phyloP scores from a whole-genome alignment of 2,797 vertebrate genomes.

The Hirundo rustica region DNA sequence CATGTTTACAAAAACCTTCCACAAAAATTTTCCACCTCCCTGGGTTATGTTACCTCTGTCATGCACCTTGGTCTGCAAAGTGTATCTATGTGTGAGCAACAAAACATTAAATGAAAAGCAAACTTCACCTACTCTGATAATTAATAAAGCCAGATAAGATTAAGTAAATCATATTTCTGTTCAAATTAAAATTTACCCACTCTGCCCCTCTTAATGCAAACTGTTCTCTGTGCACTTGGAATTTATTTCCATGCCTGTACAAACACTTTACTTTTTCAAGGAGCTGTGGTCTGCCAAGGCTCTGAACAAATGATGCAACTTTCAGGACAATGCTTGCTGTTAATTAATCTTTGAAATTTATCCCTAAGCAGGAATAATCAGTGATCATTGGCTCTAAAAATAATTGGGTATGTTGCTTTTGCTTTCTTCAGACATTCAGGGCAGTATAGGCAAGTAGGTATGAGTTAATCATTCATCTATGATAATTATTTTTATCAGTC shows the following conservation, averaged over 20 bases:
- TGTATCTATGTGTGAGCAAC: background rate
- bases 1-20: background rate
- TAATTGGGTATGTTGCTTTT: background rate
- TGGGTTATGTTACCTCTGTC: background rate
- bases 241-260: background rate
- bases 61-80: background rate
- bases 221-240: background rate
- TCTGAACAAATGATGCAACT: background rate
- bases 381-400: background rate
- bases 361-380: background rate
- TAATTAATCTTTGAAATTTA: background rate
- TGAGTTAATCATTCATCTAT: background rate
- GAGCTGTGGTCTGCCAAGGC: background rate
- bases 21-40: constrained; percentile 21
- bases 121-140: constrained; percentile 9
- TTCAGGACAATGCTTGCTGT: background rate
- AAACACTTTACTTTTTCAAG: background rate
- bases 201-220: background rate
- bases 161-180: background rate
- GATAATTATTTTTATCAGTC: background rate
- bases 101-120: constrained; percentile 29
- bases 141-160: constrained; percentile 39
- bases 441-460: background rate
- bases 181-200: background rate
- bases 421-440: background rate